Evolutionary conservation across 2,113 vertebrate genomes (phyloP).

Genomic region (Protomyctophum bolini): DNA sequence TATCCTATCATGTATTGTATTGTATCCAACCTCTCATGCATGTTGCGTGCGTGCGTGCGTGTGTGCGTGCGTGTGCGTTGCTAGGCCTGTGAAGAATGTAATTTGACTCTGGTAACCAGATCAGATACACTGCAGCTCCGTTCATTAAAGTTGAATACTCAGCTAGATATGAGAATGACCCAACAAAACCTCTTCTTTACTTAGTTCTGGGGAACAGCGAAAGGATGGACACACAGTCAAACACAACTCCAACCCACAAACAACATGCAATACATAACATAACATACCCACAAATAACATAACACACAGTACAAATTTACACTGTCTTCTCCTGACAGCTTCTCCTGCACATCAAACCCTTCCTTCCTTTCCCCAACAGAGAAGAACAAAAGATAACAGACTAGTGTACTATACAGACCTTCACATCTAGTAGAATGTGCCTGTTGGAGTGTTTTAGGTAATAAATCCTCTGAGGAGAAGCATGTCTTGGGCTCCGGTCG

Average conservation of each 20-base stretch:
- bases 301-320: background rate
- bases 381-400: background rate
- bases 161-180: constrained; percentile 29
- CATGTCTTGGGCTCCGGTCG: background rate
- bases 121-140: constrained; percentile 53
- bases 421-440: background rate
- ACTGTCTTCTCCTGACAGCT: background rate
- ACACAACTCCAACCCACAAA: constrained; percentile 9
- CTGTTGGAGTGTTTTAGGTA: background rate
- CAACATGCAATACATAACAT: background rate
- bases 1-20: background rate
- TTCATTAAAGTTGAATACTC: constrained; percentile 81
- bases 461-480: constrained; percentile 17
- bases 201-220: background rate
- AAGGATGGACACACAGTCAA: background rate
- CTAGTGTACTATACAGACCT: constrained; percentile 54
- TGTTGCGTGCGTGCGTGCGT: background rate
- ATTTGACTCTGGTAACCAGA: constrained; percentile 76
- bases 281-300: background rate
- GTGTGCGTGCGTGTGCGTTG: constrained; percentile 14
- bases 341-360: constrained; percentile 1
- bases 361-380: no score
- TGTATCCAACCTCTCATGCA: no score
- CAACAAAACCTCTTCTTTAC: constrained; percentile 9
- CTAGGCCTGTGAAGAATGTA: constrained; percentile 52